Conservation (phyloP, 2,888 invertebrate genomes). For the Cephus spinipes region DNA sequence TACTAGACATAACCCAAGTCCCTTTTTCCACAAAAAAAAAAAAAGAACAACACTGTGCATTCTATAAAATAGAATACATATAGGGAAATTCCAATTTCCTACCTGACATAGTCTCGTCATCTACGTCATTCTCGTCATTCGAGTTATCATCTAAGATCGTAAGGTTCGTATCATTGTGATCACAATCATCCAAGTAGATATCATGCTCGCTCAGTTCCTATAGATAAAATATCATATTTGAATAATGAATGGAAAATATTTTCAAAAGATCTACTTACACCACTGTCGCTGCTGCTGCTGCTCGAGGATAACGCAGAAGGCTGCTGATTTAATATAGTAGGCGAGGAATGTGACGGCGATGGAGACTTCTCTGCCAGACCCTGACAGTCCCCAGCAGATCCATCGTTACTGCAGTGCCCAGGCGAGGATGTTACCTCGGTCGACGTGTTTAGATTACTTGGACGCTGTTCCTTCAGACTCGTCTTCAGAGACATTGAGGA, state of each 20-base stretch:
- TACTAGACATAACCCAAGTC: not conserved
- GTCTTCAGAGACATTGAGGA: constrained; percentile 51
- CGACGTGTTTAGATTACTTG: constrained; percentile 26
- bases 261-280: constrained; percentile 43
- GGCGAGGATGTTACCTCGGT: constrained; percentile 28
- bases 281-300: constrained; percentile 66
- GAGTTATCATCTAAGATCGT: constrained; percentile 76
- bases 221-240: constrained; percentile 56
- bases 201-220: constrained; percentile 75
- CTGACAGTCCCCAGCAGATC: constrained; percentile 42
- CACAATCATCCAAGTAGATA: constrained; percentile 72
- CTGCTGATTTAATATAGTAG: constrained; percentile 58
- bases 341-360: constrained; percentile 48
- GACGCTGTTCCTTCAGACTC: constrained; percentile 42
- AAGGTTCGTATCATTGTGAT: constrained; percentile 66
- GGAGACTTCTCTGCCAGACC: constrained; percentile 36
- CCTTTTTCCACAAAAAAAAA: not conserved
- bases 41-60: not conserved
- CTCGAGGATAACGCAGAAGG: constrained; percentile 52
- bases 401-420: constrained; percentile 36
- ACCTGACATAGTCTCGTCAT: constrained; percentile 88
- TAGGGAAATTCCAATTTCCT: constrained; percentile 40
- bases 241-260: not conserved
- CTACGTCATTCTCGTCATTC: constrained; percentile 88
- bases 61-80: not conserved